These are phyloP conservation scores for Tryphoninae sp. DNA, from an alignment of 2,888 invertebrate species.

Conservation along the genomic window DNA sequence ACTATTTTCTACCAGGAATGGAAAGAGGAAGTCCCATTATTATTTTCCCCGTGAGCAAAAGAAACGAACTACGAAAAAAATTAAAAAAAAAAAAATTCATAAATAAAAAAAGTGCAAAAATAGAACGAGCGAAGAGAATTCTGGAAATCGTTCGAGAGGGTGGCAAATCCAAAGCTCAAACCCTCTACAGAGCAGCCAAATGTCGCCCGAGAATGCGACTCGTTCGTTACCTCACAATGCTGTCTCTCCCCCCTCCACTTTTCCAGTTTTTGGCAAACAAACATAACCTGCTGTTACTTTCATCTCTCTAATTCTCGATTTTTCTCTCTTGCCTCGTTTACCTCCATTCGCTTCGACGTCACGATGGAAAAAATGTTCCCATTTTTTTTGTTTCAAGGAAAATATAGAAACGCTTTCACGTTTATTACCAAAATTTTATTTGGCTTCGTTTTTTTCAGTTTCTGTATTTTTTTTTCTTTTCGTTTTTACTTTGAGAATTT, in stretches of 20 bases:
- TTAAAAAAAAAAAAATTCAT: background rate
- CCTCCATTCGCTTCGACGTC: conserved; percentile 27
- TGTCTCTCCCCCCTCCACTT: background rate
- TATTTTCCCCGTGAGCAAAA: background rate
- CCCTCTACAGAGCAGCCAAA: conserved; percentile 55
- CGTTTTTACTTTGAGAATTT: background rate
- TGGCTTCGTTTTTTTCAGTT: background rate
- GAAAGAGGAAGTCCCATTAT: too few relatives aligned
- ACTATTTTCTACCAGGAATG: too few relatives aligned
- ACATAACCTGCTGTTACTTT: conserved; percentile 55
- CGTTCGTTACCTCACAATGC: conserved; percentile 57
- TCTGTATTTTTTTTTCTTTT: too few relatives aligned
- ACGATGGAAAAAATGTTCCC: background rate
- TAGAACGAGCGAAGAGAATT: conserved; percentile 9
- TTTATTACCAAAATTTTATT: conserved; percentile 56
- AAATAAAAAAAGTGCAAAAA: background rate
- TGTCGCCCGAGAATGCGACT: conserved; percentile 60
- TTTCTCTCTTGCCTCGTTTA: conserved; percentile 7
- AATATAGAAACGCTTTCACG: conserved; percentile 54
- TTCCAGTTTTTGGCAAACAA: conserved; percentile 32
- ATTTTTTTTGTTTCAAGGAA: background rate
- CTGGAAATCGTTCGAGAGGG: conserved; percentile 52
- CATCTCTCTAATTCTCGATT: conserved; percentile 2
- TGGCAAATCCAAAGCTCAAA: conserved; percentile 43
- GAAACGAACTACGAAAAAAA: background rate